Conservation (phyloP, 2,888 invertebrate genomes). For the Leptopilina drosophilae region DNA sequence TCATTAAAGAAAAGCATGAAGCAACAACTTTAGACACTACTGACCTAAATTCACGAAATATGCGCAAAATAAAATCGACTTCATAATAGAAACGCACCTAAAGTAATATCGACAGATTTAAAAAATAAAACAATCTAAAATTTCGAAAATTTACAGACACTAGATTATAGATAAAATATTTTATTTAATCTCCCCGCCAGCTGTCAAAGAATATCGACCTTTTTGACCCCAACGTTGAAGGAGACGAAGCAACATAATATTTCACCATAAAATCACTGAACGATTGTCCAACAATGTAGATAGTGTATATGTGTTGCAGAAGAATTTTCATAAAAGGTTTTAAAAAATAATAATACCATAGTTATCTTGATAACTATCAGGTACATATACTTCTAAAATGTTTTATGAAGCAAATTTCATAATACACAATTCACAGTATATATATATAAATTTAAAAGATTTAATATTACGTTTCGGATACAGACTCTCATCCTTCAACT, state of each 20-base stretch:
- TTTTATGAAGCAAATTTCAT: conserved; percentile 6
- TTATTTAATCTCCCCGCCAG: neutral
- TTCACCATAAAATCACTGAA: conserved; percentile 27
- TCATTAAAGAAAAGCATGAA: too few species aligned
- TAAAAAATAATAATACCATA: conserved; percentile 14
- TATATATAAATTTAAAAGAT: neutral
- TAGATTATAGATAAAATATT: neutral
- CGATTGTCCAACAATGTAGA: conserved; percentile 17
- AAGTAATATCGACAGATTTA: too few species aligned
- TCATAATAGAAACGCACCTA: too few species aligned
- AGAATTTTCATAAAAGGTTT: conserved; percentile 15
- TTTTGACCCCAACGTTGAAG: conserved; percentile 1
- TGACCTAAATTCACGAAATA: too few species aligned
- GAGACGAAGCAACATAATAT: conserved; percentile 10
- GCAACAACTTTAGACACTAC: too few species aligned
- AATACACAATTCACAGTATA: neutral
- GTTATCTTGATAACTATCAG: conserved; percentile 26
- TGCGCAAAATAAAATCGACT: too few species aligned
- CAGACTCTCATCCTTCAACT: neutral
- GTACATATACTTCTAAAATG: neutral
- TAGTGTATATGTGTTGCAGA: neutral
- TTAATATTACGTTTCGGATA: neutral
- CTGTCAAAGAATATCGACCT: neutral
- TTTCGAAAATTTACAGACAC: neutral
- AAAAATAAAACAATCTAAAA: neutral